Conservation (phyloP, 2,888 invertebrate species). For the Philhelius pedissequus region DNA sequence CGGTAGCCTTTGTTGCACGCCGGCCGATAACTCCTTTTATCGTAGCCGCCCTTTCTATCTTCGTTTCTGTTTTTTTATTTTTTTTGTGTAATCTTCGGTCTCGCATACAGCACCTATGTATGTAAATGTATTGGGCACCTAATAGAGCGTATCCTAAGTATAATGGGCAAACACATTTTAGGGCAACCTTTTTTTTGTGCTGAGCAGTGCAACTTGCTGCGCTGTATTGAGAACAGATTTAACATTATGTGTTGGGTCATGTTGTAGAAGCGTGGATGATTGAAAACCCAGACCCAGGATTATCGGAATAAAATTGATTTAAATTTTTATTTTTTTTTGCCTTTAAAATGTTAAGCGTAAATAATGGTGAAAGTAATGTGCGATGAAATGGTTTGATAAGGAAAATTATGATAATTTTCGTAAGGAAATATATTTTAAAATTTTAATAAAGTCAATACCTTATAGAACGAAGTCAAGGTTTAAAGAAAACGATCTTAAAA, state of each 20-base stretch:
- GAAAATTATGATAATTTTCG: background rate
- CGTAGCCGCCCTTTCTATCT: slow-evolving; percentile 55
- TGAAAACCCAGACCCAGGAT: background rate
- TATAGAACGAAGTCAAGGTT: too few relatives aligned
- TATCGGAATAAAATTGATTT: slow-evolving; percentile 48
- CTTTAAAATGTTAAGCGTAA: background rate
- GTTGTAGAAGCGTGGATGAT: slow-evolving; percentile 39
- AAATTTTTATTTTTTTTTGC: background rate
- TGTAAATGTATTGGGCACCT: slow-evolving; percentile 60
- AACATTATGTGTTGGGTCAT: background rate
- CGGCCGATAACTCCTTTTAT: slow-evolving; percentile 54
- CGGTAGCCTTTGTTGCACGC: slow-evolving; percentile 59
- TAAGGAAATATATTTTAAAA: too few relatives aligned
- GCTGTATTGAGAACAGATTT: background rate
- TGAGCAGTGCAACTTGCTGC: slow-evolving; percentile 32
- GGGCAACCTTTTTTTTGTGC: slow-evolving; percentile 24
- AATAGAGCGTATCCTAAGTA: slow-evolving; percentile 67
- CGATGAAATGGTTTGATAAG: background rate
- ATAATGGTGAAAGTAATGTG: slow-evolving; percentile 18
- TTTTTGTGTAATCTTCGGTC: slow-evolving; percentile 54
- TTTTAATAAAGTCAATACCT: too few relatives aligned
- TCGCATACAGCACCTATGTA: slow-evolving; percentile 58
- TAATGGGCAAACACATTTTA: slow-evolving; percentile 65
- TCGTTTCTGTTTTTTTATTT: slow-evolving; percentile 33
- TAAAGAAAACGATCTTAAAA: too few relatives aligned